Conservation (phyloP, 2,113 vertebrate genomes). For the Dipodomys spectabilis region DNA sequence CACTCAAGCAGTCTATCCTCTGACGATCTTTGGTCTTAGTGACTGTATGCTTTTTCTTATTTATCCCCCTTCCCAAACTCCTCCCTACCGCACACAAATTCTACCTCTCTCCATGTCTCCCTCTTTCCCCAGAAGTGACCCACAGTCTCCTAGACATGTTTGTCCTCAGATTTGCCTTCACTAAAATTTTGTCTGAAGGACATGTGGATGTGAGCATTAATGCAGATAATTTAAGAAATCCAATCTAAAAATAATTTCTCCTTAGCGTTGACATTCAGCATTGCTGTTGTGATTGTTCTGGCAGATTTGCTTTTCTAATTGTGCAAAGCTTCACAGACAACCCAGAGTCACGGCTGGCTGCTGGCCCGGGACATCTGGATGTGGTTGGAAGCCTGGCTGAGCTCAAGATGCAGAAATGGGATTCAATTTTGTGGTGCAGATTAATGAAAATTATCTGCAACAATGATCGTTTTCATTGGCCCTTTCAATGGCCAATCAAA, state of each 20-base stretch:
- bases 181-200: constrained; percentile 52
- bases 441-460: constrained; percentile 10
- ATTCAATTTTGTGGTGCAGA: background rate
- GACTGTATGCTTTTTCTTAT: background rate
- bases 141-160: background rate
- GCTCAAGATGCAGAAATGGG: background rate
- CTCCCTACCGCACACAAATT: background rate
- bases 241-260: constrained; percentile 67
- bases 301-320: background rate
- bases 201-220: background rate
- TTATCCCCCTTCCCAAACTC: background rate
- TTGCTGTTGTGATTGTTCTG: constrained; percentile 20
- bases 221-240: constrained; percentile 27
- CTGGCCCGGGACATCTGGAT: constrained; percentile 48
- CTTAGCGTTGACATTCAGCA: constrained; percentile 28
- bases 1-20: background rate
- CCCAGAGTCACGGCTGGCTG: constrained; percentile 47
- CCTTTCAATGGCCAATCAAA: background rate
- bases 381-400: background rate
- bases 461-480: background rate
- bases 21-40: background rate
- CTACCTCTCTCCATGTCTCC: no score
- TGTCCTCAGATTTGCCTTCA: constrained; percentile 29
- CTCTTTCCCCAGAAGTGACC: background rate
- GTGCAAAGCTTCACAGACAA: background rate